Percentiles rank a stretch among this genome's conserved stretches.
Conservation (phyloP, 2,797 vertebrate species). For the Nannoperca obscura region DNA sequence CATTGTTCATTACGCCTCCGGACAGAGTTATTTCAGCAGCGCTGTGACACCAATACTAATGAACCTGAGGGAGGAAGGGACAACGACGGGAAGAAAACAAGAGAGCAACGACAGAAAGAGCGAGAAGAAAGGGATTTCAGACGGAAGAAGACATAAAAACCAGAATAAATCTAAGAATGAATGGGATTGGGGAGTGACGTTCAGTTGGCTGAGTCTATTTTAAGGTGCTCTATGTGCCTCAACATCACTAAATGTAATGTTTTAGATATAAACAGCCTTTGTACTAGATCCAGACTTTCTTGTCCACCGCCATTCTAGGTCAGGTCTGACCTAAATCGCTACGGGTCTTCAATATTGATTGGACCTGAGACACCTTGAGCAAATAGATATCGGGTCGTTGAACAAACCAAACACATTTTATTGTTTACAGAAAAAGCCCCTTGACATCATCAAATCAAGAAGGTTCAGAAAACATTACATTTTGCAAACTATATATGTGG, state of each 20-base stretch:
- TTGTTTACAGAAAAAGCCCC: conserved; percentile 8
- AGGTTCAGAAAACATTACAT: background rate
- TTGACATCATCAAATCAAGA: background rate
- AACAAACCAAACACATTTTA: conserved; percentile 1
- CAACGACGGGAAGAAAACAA: background rate
- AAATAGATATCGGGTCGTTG: conserved; percentile 5
- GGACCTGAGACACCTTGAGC: conserved; percentile 6
- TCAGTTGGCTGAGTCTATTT: conserved; percentile 26
- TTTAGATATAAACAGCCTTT: conserved; percentile 9
- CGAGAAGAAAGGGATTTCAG: background rate
- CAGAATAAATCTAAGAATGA: background rate
- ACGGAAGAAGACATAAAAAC: conserved; percentile 9
- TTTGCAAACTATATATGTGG: background rate
- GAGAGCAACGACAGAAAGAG: conserved; percentile 2
- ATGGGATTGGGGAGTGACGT: conserved; percentile 10
- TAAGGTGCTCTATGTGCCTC: conserved; percentile 21
- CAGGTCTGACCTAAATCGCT: background rate
- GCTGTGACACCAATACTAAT: conserved; percentile 72
- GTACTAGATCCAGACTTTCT: conserved; percentile 3
- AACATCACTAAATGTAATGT: conserved; percentile 19
- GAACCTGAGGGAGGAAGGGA: conserved; percentile 37
- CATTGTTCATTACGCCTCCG: conserved; percentile 58
- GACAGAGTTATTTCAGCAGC: conserved; percentile 71
- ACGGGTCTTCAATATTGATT: conserved; percentile 26
- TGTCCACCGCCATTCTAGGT: background rate